Evolutionary conservation across 2,113 vertebrate species (phyloP), one percentile per base, ranked within the genome.

Genomic region (Sander lucioperca): DNA sequence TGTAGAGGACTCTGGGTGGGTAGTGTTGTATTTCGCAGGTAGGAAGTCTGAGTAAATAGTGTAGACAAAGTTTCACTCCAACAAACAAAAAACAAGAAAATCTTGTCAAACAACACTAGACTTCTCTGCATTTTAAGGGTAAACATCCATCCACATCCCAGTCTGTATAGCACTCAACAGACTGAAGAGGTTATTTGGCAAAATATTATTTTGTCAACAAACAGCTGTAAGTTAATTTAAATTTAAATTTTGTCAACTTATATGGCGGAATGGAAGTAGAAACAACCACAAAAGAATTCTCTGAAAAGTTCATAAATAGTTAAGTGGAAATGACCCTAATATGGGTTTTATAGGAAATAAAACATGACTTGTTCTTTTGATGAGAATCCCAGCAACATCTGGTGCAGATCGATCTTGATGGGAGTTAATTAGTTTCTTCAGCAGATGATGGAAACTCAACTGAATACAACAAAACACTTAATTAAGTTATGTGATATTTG

Each of bases 21-120:
- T 9, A 39, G 23, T 79, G 33, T 13, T 10, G 25, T 77, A 45
- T 82, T 88, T 74, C 69, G 58, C 23, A 4, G 18, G 45, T 33
- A 66, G 23, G 67, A 68, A 61, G 70, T 19, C 9, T 57, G 62
- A 70, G 75, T 39, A 67, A 73, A 67, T 12, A 25, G 3, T 39
- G 0, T 8, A 3, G 67, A 14, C 27, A 56, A 53, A 67, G 57
- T 68, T 69, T 83, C n/a, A 68, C 53, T 25, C 30, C 18, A 62
- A 30, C 12, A 1, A 19, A 6, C 3, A 7, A 68, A 76, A 69
- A n/a, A 12, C 7, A 66, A 77, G 18, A 23, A 66, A 72, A 58
- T 58, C 64, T 21, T 47, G 0, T 76, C 15, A 72, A 12, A 54
- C 50, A 58, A 47, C 23, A 47, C 19, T 11, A 21, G 23, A 61